These are phyloP conservation scores for Enteromius argenteus DNA, from an alignment of 2,797 vertebrate species.

Conservation along the genomic window DNA sequence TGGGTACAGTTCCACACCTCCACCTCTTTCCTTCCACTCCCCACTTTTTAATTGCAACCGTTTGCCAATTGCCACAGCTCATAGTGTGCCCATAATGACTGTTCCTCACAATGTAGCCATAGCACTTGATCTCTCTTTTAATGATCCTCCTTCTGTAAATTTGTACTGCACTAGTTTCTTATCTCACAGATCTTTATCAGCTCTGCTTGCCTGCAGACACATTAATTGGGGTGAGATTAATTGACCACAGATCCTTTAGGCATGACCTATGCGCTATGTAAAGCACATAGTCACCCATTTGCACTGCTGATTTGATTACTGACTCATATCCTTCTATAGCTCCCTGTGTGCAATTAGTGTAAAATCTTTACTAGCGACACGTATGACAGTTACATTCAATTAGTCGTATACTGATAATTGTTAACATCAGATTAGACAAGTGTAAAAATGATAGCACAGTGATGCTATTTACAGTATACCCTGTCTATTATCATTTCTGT, in stretches of 20 bases:
- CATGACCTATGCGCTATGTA: constrained; percentile 32
- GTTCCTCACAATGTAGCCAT: constrained; percentile 26
- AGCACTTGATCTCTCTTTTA: constrained; percentile 44
- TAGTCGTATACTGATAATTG: not conserved
- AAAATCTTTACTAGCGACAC: constrained; percentile 21
- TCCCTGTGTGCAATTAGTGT: constrained; percentile 21
- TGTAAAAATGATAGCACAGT: not conserved
- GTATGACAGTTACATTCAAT: constrained; percentile 19
- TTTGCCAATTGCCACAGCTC: constrained; percentile 36
- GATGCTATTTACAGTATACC: not conserved
- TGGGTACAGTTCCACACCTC: constrained; percentile 36
- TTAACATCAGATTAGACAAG: not conserved
- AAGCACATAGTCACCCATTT: constrained; percentile 32
- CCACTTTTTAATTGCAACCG: constrained; percentile 44
- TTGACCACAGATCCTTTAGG: constrained; percentile 39
- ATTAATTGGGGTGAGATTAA: constrained; percentile 45
- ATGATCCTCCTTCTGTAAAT: constrained; percentile 46
- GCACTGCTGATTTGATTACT: constrained; percentile 16
- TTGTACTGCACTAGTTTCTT: constrained; percentile 27
- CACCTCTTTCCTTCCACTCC: constrained; percentile 12
- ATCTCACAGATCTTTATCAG: constrained; percentile 37
- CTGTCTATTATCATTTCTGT: not conserved
- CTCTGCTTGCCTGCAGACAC: not conserved
- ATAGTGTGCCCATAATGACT: constrained; percentile 60
- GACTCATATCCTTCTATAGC: constrained; percentile 1